phyloP scores from a whole-genome alignment of 1,140 invertebrate species.

The Hycleus cichorii region DNA sequence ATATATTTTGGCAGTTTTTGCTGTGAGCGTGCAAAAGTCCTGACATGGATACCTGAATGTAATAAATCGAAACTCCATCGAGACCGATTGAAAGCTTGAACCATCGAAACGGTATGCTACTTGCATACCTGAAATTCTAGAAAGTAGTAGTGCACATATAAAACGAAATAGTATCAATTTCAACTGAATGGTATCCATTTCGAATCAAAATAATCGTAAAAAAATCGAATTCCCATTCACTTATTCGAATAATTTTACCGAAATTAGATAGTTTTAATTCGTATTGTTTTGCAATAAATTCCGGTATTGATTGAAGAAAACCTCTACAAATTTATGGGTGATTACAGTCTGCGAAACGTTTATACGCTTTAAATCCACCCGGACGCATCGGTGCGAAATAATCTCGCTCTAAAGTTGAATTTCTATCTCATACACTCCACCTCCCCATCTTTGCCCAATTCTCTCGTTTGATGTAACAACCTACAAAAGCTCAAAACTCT shows the following conservation, averaged over 20 bases:
- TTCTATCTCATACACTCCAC: not conserved
- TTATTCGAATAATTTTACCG: too few relatives aligned
- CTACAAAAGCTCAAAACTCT: constrained; percentile 18
- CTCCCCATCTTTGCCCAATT: not conserved
- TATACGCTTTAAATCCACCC: constrained; percentile 19
- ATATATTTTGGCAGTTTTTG: constrained; percentile 18
- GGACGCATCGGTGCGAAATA: constrained; percentile 30
- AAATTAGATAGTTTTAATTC: too few relatives aligned
- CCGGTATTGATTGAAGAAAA: constrained; percentile 4
- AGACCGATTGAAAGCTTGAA: constrained; percentile 8
- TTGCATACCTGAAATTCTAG: constrained; percentile 3
- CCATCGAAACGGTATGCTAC: constrained; percentile 3
- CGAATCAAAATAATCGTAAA: too few relatives aligned
- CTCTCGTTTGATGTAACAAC: not conserved
- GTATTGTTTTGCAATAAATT: not conserved
- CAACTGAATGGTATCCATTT: not conserved
- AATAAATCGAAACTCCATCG: constrained; percentile 22
- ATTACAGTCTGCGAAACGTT: constrained; percentile 18
- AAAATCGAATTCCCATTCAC: too few relatives aligned
- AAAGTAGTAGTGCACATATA: too few relatives aligned
- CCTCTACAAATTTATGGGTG: constrained; percentile 18
- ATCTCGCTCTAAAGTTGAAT: constrained; percentile 6
- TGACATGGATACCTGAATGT: constrained; percentile 16
- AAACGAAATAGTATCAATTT: too few relatives aligned
- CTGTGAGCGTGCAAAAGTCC: constrained; percentile 3